phyloP scores from a whole-genome alignment of 2,113 vertebrate species.

The Pollachius pollachius region DNA sequence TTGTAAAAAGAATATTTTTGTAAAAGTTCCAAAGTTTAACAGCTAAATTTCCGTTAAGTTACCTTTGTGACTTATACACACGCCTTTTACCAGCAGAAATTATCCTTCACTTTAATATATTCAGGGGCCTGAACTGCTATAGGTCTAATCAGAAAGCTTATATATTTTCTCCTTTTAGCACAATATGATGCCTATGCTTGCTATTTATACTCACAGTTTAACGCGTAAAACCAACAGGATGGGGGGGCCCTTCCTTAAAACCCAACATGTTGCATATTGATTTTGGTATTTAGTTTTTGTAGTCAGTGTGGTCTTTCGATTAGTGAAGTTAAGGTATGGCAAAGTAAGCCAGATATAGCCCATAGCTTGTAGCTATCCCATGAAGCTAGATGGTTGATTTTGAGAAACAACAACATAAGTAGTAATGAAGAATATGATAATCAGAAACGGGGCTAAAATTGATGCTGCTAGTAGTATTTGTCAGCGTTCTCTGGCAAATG shows the following conservation, averaged over 20 bases:
- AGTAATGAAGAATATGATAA: conserved; percentile 27
- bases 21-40: conserved; percentile 41
- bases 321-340: neutral
- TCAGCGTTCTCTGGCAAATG: conserved; percentile 38
- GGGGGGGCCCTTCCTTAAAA: no score
- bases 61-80: conserved; percentile 20
- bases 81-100: conserved; percentile 56
- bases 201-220: conserved; percentile 3
- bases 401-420: conserved; percentile 11
- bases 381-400: neutral
- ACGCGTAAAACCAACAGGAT: no score
- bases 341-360: conserved; percentile 32
- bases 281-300: neutral
- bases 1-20: conserved; percentile 56
- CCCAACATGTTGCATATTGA: no score
- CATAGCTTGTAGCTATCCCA: conserved; percentile 29
- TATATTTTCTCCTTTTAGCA: conserved; percentile 11
- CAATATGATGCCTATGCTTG: conserved; percentile 20
- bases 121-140: conserved; percentile 14
- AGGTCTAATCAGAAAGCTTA: conserved; percentile 19
- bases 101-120: conserved; percentile 23
- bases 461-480: conserved; percentile 62
- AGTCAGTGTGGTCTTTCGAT: neutral
- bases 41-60: conserved; percentile 6
- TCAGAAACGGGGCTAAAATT: conserved; percentile 50